A percentile compares a stretch with the other conserved stretches of the same genome.
phyloP scores from a whole-genome alignment of 2,113 vertebrate genomes.

The Onychostruthus taczanowskii region DNA sequence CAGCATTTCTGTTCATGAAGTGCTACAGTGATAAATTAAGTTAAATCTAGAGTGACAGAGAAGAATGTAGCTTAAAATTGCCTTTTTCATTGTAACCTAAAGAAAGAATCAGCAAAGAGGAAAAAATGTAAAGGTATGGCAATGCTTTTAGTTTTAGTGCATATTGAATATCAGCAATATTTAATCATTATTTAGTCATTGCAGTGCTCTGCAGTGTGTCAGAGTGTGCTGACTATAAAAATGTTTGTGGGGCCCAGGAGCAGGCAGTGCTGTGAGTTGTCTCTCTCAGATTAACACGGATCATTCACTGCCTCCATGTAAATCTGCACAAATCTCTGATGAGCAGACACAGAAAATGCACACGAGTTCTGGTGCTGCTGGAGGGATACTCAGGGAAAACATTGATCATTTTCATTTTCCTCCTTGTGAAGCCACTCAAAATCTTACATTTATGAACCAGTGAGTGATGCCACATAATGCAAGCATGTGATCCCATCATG shows the following conservation, averaged over 20 bases:
- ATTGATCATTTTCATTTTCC: neutral
- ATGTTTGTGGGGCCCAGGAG: neutral
- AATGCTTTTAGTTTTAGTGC: neutral
- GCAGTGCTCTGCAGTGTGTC: neutral
- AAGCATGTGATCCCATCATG: neutral
- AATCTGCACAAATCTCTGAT: neutral
- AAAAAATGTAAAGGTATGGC: neutral
- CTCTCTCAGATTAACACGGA: accelerated
- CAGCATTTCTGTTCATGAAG: neutral
- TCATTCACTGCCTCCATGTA: neutral
- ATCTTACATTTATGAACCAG: neutral
- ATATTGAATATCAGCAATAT: neutral
- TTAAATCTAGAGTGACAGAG: conserved; percentile 6
- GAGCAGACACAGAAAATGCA: neutral
- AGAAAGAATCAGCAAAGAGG: neutral
- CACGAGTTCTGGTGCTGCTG: neutral
- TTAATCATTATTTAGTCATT: neutral
- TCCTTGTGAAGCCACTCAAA: neutral
- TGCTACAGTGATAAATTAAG: conserved; percentile 36
- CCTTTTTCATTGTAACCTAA: conserved; percentile 1
- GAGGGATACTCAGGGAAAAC: neutral
- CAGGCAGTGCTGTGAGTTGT: neutral
- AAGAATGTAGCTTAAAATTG: conserved; percentile 36
- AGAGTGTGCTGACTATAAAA: neutral
- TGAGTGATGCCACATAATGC: neutral